Percentiles rank a stretch among this genome's conserved stretches.
Conservation (phyloP, 2,888 invertebrate genomes). For the Coleophora flavipennella region DNA sequence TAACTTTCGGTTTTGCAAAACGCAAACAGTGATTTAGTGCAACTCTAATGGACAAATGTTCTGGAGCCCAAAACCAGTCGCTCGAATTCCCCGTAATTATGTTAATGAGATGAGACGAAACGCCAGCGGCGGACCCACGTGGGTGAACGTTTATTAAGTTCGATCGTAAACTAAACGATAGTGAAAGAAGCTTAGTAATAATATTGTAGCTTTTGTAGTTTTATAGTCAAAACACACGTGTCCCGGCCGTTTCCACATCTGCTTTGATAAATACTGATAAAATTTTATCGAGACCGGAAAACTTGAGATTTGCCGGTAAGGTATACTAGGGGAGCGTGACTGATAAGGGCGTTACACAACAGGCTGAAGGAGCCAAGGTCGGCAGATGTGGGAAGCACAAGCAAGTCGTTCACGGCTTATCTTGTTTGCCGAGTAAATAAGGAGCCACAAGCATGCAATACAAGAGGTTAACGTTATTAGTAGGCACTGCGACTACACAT, state of each 20-base stretch:
- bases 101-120: conserved; percentile 41
- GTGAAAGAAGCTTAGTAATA: conserved; percentile 42
- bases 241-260: conserved; percentile 29
- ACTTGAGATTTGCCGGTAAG: conserved; percentile 49
- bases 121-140: conserved; percentile 30
- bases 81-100: conserved; percentile 55
- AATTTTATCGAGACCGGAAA: conserved; percentile 59
- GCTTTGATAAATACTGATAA: conserved; percentile 35
- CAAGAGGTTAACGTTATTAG: no score
- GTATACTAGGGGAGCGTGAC: conserved; percentile 53
- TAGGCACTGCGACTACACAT: no score
- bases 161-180: conserved; percentile 40
- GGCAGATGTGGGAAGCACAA: conserved; percentile 70
- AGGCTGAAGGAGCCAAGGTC: conserved; percentile 61
- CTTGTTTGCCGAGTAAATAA: conserved; percentile 64
- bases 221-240: conserved; percentile 28
- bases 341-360: conserved; percentile 66
- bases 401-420: conserved; percentile 61
- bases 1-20: conserved; percentile 72
- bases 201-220: conserved; percentile 14
- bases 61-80: conserved; percentile 43
- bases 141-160: conserved; percentile 29
- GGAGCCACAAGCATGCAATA: conserved; percentile 31
- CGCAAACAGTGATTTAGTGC: conserved; percentile 47
- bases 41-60: conserved; percentile 38